Base-by-base conservation (phyloP, 2,113 vertebrate species). In the human (Homo sapiens) region DNA sequence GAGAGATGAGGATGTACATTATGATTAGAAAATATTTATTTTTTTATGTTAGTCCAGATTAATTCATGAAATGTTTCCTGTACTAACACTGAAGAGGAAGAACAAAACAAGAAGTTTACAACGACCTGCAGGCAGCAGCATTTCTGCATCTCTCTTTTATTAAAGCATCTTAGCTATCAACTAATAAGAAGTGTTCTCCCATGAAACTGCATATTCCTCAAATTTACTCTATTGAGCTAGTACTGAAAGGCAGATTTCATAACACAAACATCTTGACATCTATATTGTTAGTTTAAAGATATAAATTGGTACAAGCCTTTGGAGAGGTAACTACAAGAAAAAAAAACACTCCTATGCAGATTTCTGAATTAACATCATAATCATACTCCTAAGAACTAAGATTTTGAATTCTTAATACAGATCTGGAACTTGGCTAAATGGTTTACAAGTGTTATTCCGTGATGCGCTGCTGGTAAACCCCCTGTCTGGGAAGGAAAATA, bases 11-110 rank as follows among this genome's bases (percentile, higher is more conserved):
- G 3, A 80, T 23, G 48, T 25, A 68, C 1, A 68, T 5, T 30
- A 72, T 45, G n/a, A 87, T 98, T 95, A 91, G 50, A 78, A 96
- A 89, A 88, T 59, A 8, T 97, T 98, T 97, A 55, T 93, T 80
- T 97, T 98, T 40, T 55, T 97, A 48, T 81, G n/a, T 72, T 92
- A 96, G 79, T 90, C 96, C 59, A 93, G 40, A 82, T 96, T 97
- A 96, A 95, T 96, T 90, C 96, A 84, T 14, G 94, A 89, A 95
- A 91, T 52, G 8, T 13, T 97, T 94, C 96, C 32, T 14, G 1
- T 38, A 40, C 38, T 86, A 32, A 4, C 16, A 82, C 64, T 22
- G n/a, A 92, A 66, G 32, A 91, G 27, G 22, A 89, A 35, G 45
- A 85, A 68, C 78, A 88, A 75, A 93, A 61, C 2, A 0, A 76